Evolutionary conservation across 2,113 vertebrate genomes (phyloP).

Genomic region (Odontophorus gujanensis): DNA sequence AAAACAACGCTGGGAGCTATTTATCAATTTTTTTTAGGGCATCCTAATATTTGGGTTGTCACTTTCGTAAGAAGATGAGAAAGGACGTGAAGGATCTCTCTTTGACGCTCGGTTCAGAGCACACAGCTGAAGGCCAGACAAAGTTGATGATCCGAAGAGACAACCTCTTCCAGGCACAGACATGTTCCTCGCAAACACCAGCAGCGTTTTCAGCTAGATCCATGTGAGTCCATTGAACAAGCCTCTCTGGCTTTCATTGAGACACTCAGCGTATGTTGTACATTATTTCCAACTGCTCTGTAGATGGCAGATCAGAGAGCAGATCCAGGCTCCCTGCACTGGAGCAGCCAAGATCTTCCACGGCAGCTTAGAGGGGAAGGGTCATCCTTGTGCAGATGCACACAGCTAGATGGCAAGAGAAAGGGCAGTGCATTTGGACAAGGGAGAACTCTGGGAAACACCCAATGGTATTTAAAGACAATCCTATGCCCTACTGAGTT

Average conservation of each 20-base stretch:
- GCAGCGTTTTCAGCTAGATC: background rate
- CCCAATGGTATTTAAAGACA: background rate
- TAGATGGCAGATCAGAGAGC: background rate
- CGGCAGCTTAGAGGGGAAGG: background rate
- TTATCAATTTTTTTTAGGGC: background rate
- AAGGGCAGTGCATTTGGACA: background rate
- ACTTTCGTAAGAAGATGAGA: background rate
- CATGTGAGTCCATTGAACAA: background rate
- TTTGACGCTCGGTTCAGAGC: accelerated
- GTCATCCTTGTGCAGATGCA: background rate
- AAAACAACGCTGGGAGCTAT: background rate
- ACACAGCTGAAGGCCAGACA: background rate
- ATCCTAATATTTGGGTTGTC: background rate
- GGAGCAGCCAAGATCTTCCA: background rate
- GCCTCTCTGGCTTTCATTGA: background rate
- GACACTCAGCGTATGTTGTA: background rate
- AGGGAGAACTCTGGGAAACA: background rate
- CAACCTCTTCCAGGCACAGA: background rate
- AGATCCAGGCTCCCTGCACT: background rate
- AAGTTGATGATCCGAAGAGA: background rate
- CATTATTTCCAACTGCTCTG: background rate
- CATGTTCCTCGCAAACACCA: background rate
- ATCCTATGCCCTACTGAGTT: background rate
- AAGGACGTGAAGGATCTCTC: background rate
- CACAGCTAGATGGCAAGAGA: too few relatives aligned